phyloP scores from a whole-genome alignment of 2,888 invertebrate species.

The Rotaria magnacalcarata region DNA sequence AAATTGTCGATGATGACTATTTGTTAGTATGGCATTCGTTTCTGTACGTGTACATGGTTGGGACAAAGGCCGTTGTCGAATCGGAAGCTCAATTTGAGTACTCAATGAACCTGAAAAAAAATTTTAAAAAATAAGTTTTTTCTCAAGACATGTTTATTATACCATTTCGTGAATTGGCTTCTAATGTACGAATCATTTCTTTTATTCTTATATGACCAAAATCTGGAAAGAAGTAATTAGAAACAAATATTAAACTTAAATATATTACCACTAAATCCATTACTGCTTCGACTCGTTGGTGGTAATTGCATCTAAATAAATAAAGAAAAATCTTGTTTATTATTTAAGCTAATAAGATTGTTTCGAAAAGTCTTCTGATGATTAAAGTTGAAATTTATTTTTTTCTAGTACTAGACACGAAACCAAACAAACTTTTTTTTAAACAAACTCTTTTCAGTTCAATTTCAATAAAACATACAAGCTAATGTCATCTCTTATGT shows the following conservation, averaged over 20 bases:
- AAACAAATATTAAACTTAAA: neutral
- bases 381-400: no score
- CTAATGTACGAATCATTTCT: conserved; percentile 34
- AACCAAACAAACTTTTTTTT: no score
- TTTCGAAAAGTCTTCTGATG: no score
- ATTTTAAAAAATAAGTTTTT: no score
- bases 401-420: no score
- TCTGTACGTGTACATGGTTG: conserved; percentile 23
- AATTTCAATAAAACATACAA: no score
- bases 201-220: conserved; percentile 7
- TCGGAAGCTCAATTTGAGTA: neutral
- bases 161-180: neutral
- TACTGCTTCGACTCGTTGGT: neutral
- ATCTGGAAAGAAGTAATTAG: neutral
- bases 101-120: neutral
- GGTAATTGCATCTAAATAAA: conserved; percentile 3
- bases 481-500: no score
- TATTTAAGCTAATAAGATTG: no score
- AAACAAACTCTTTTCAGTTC: no score
- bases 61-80: conserved; percentile 7
- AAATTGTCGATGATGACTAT: neutral
- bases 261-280: neutral
- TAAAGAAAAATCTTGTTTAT: no score
- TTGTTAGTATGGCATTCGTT: neutral
- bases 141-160: no score